Evolutionary conservation across 2,113 vertebrate genomes (phyloP), one percentile per base, ranked within the genome.

Genomic region (Pholis gunnellus): DNA sequence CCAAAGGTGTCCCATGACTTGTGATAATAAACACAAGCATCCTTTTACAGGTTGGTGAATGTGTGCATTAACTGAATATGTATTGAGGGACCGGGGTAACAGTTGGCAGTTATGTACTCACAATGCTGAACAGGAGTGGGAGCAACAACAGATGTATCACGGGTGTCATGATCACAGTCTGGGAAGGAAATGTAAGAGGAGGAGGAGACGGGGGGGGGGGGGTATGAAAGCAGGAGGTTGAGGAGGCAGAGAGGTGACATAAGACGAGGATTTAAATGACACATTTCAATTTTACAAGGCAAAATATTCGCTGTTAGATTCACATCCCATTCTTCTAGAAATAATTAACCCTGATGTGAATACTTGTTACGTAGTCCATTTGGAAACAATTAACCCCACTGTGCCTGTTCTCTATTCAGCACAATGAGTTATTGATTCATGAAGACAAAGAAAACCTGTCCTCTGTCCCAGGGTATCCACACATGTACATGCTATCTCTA

Each of bases 141-240:
- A 95, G 85, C 83, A 94, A 69, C 89, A 94, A 75, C 88, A 94
- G 93, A 87, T 87, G 93, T 78, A 90, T 44, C 83, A 78, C 71
- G 86, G 88, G 85, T 90, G 93, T 88, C 89, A 93, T 95, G 83
- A 70, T 92, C 72, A 72, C 70, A 77, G 76, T 72, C 86, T 93
- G 88, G 42, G 75, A 70, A 89, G 83, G 77, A 63, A 36, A 73
- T 42, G 8, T 15, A 83, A 20, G 73, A 83, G 65, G 22, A 72
- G 11, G 71, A 52, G 27, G 61, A 83, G 46, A 79, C 20, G 34
- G 60, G 29, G 29, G 29, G 29, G 31, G 31, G 31, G 31, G 52
- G 66, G 72, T 11, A 59, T 59, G 64, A 79, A 27, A 61, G 52
- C 29, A 48, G 54, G 40, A 68, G 27, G 15, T 75, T 72, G n/a